phyloP scores from a whole-genome alignment of 2,797 vertebrate species.

The Eulemur rubriventer region DNA sequence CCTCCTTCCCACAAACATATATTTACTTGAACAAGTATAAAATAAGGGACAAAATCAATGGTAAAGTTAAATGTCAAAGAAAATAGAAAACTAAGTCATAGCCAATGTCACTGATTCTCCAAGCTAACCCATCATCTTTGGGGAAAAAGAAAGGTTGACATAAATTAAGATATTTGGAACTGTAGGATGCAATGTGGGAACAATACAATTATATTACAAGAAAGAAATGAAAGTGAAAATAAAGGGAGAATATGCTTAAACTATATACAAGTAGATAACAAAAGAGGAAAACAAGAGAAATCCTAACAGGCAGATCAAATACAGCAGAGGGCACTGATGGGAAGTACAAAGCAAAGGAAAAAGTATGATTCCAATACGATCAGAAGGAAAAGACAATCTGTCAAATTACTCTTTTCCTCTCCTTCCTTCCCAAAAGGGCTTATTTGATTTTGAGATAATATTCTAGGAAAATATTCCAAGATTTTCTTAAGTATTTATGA shows the following conservation, averaged over 20 bases:
- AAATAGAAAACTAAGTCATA: not conserved
- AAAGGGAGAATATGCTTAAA: not conserved
- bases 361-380: not conserved
- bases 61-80: slow-evolving; percentile 34
- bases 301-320: not conserved
- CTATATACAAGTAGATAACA: not conserved
- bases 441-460: slow-evolving; percentile 9
- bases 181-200: not conserved
- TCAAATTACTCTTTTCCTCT: not conserved
- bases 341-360: not conserved
- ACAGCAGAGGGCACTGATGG: not conserved
- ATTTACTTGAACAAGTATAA: not conserved
- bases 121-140: not conserved
- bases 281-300: not conserved
- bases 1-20: not conserved
- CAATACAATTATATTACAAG: slow-evolving; percentile 19
- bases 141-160: not conserved
- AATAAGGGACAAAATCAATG: not conserved
- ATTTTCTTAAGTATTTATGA: slow-evolving; percentile 46
- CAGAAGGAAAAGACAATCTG: not conserved
- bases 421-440: slow-evolving; percentile 11
- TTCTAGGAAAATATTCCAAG: slow-evolving; percentile 12
- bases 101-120: not conserved
- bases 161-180: slow-evolving; percentile 26
- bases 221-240: slow-evolving; percentile 37